phyloP scores from a whole-genome alignment of 2,113 vertebrate species.

The Microcebus murinus region DNA sequence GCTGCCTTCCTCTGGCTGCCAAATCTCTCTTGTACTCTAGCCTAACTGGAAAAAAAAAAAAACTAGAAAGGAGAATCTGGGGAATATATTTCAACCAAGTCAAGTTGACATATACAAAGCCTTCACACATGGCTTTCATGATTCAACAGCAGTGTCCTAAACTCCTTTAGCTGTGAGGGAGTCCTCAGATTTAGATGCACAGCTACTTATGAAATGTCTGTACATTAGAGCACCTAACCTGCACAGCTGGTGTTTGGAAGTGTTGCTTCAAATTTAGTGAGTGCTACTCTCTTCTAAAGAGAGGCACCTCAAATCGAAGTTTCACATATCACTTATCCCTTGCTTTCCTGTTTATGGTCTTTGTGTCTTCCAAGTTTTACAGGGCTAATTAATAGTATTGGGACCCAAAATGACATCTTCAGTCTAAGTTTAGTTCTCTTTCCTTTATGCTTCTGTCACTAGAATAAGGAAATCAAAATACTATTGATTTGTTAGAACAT shows the following conservation, averaged over 20 bases:
- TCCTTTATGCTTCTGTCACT: neutral
- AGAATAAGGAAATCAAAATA: constrained; percentile 19
- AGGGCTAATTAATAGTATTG: neutral
- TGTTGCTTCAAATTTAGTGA: neutral
- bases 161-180: neutral
- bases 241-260: neutral
- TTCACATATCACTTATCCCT: neutral
- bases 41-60: neutral
- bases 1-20: neutral
- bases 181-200: neutral
- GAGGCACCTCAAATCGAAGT: neutral
- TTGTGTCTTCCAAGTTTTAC: neutral
- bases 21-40: neutral
- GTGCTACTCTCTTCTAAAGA: neutral
- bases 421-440: neutral
- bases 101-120: neutral
- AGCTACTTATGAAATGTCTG: neutral
- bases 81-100: neutral
- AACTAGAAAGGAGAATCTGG: neutral
- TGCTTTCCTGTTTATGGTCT: neutral
- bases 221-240: neutral
- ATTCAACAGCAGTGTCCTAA: neutral
- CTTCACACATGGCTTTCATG: neutral
- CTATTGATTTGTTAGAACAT: neutral
- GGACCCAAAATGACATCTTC: neutral